Evolutionary conservation across 2,797 vertebrate genomes (phyloP).

Genomic region (Orestias chungarensis): DNA sequence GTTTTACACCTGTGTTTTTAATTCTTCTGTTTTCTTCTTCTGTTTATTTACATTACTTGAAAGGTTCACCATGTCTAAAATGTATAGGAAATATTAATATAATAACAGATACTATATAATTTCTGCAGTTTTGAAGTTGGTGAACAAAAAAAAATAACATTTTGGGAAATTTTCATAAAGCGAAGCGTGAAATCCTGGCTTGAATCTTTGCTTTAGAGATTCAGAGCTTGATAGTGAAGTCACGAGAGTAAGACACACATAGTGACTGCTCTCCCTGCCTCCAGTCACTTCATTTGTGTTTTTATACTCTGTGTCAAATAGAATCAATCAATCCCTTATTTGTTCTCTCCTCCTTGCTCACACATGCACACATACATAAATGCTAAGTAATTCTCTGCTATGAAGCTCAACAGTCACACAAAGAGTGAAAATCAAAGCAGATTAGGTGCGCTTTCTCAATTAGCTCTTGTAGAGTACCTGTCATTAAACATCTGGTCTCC

Average conservation of each 20-base stretch:
- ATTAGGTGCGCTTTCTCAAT: conserved; percentile 34
- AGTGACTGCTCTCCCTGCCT: conserved; percentile 52
- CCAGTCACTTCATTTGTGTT: conserved; percentile 52
- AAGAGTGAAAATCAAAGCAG: background rate
- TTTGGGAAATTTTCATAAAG: conserved; percentile 21
- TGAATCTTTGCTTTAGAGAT: conserved; percentile 36
- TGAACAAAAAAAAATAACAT: conserved; percentile 5
- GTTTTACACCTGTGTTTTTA: too few relatives aligned
- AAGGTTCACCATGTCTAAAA: background rate
- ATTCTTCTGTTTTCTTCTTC: background rate
- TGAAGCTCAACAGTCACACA: conserved; percentile 4
- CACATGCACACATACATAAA: conserved; percentile 3
- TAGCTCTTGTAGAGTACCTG: conserved; percentile 46
- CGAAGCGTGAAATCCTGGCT: conserved; percentile 32
- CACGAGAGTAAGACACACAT: conserved; percentile 23
- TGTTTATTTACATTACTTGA: background rate
- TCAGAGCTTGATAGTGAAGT: conserved; percentile 32
- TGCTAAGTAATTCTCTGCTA: conserved; percentile 12
- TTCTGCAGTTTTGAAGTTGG: conserved; percentile 30
- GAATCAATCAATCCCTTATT: conserved; percentile 55
- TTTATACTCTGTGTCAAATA: conserved; percentile 52
- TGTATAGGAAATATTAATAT: conserved; percentile 17
- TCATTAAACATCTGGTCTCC: conserved; percentile 54
- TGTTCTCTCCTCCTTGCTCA: background rate
- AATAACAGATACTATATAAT: too few relatives aligned